Evolutionary conservation across 2,113 vertebrate genomes (phyloP).

Genomic region (Gnathonemus echidnorhynchus): DNA sequence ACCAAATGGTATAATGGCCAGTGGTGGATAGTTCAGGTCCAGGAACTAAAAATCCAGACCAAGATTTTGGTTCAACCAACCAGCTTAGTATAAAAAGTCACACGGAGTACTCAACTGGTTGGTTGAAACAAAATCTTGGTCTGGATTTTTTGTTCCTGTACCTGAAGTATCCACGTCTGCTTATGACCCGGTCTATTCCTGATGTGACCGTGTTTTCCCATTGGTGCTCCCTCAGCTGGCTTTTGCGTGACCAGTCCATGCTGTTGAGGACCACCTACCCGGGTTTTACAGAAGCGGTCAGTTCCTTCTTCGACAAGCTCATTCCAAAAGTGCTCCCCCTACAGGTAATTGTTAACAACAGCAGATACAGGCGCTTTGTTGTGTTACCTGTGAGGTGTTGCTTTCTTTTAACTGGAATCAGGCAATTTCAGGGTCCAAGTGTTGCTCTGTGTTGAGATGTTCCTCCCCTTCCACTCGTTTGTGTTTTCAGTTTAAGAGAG

Average conservation of each 20-base stretch:
- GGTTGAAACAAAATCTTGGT: background rate
- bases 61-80: background rate
- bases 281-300: conserved; percentile 15
- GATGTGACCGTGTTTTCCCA: background rate
- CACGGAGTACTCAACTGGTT: background rate
- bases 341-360: conserved; percentile 61
- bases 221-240: conserved; percentile 8
- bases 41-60: background rate
- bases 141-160: background rate
- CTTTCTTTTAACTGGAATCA: background rate
- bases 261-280: conserved; percentile 17
- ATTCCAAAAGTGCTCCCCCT: conserved; percentile 60
- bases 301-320: conserved; percentile 16
- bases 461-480: background rate
- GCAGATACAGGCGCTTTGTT: background rate
- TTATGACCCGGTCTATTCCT: background rate
- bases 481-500: conserved; percentile 73
- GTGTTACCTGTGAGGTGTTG: background rate
- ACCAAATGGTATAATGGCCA: background rate
- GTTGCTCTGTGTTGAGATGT: background rate
- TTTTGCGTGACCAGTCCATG: conserved; percentile 14
- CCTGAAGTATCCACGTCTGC: background rate
- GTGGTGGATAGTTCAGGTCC: background rate
- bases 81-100: background rate
- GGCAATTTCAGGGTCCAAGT: background rate